Base-by-base conservation (phyloP, 2,888 invertebrate species). In the Priocnemis perturbator region DNA sequence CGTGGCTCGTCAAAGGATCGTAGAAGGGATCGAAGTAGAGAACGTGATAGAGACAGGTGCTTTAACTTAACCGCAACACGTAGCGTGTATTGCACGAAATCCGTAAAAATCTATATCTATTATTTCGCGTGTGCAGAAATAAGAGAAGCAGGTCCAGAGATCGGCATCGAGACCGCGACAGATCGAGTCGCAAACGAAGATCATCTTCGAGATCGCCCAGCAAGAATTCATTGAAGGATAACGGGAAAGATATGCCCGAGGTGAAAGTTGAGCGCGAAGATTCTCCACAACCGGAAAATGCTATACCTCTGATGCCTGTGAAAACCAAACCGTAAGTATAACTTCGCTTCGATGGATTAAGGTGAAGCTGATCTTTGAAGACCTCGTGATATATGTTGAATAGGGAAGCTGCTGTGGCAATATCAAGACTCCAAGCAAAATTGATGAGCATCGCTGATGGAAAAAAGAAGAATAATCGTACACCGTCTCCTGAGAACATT, bases 371-470 rank as follows among this genome's bases (percentile, higher is more conserved):
- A 62, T 11, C 20, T 57, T 14, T 19, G 3, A 50, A 5, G 0
- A 20, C 44, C 5, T 53, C 52, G 64, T 55, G 47, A 50, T 53
- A n/a, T 23, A 21, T 50, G 60, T 14, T 48, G 37, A 45, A 58
- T 71, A 90, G 90, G 65, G 89, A 89, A 83, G 89, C 90, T 5
- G 88, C 89, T 5, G 90, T 90, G n/a, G 89, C 91, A 0, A 91
- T 93, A 64, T 92, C 92, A 4, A 91, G 92, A 78, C 89, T 93
- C 4, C 93, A 93, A 85, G 93, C 92, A 3, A 93, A 93, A 82
- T 86, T 93, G 72, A 90, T 93, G 90, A 92, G 92, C 68, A 90
- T 93, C 82, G 92, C 93, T 0, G 92, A 92, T 64, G 91, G 90
- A 20, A 91, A 89, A 47, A 89, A 89, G 72, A 89, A 89, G 50